Conservation (phyloP, 2,797 vertebrate genomes). For the Kryptolebias ocellatus region DNA sequence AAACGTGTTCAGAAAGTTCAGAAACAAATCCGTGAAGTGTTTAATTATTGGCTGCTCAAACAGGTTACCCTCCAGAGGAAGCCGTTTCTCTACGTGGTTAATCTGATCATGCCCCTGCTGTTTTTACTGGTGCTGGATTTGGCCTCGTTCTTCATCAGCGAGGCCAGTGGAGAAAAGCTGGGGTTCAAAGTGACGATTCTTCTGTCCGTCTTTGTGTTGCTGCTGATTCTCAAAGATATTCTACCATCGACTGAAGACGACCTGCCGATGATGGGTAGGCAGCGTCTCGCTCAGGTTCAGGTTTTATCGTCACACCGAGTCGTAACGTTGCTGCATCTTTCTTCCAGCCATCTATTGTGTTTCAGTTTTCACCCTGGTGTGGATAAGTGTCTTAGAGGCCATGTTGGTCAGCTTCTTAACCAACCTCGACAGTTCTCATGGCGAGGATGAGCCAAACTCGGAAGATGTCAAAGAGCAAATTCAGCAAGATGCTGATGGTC, state of each 20-base stretch:
- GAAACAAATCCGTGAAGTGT: neutral
- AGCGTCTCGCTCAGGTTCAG: no score
- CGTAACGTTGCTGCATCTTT: neutral
- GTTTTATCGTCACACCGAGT: neutral
- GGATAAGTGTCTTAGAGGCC: conserved; percentile 22
- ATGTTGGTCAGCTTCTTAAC: conserved; percentile 15
- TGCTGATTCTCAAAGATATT: conserved; percentile 84
- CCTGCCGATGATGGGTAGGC: conserved; percentile 82
- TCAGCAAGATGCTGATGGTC: neutral
- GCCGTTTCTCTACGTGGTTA: conserved; percentile 73
- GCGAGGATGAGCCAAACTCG: neutral
- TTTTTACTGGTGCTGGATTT: conserved; percentile 83
- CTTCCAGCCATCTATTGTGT: conserved; percentile 78
- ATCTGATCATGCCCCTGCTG: conserved; percentile 79
- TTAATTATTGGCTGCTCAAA: no score
- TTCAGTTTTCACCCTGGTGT: conserved; percentile 27
- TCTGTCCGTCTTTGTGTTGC: conserved; percentile 83
- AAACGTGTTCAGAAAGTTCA: neutral
- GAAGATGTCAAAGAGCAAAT: neutral
- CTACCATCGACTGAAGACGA: conserved; percentile 82
- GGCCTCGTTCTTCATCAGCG: conserved; percentile 79
- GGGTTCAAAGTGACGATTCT: conserved; percentile 85
- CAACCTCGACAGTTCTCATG: neutral
- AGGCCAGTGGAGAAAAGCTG: conserved; percentile 78
- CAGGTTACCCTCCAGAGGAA: conserved; percentile 57